Evolutionary conservation across 1,140 invertebrate species (phyloP).

Genomic region (Nasonia longicornis): DNA sequence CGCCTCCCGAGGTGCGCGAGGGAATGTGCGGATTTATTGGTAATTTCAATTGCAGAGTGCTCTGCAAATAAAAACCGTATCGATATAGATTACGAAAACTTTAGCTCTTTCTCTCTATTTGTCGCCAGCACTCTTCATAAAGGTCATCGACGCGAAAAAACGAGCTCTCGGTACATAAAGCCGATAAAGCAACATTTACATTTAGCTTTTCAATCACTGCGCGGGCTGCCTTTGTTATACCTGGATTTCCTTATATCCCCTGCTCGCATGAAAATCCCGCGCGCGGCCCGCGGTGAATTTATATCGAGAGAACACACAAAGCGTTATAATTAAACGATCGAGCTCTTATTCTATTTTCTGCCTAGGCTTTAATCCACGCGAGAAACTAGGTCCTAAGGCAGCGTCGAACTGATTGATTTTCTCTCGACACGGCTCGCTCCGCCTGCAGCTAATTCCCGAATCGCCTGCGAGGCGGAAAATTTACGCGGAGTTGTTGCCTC

Average conservation of each 20-base stretch:
- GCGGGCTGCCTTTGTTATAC: too few species aligned
- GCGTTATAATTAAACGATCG: neutral
- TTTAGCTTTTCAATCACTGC: conserved; percentile 11
- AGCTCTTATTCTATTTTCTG: conserved; percentile 21
- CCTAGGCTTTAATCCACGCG: conserved; percentile 26
- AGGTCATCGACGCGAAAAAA: conserved; percentile 36
- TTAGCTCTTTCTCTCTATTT: conserved; percentile 40
- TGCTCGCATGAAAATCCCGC: neutral
- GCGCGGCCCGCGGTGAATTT: neutral
- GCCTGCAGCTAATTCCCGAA: conserved; percentile 55
- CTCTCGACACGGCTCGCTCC: conserved; percentile 52
- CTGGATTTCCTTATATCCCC: neutral
- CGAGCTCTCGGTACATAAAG: conserved; percentile 40
- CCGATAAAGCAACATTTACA: conserved; percentile 26
- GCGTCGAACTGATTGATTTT: conserved; percentile 62
- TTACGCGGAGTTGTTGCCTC: conserved; percentile 48
- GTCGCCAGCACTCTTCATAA: conserved; percentile 32
- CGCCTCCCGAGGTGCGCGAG: conserved; percentile 4
- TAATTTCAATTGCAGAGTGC: conserved; percentile 45
- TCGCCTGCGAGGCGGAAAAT: conserved; percentile 48
- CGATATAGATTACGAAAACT: conserved; percentile 37
- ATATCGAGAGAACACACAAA: neutral
- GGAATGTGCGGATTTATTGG: conserved; percentile 42
- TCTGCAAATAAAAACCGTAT: conserved; percentile 36
- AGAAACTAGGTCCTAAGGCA: conserved; percentile 49